These are phyloP conservation scores for Papilio elwesi DNA, from an alignment of 2,888 invertebrate species.

Conservation along the genomic window DNA sequence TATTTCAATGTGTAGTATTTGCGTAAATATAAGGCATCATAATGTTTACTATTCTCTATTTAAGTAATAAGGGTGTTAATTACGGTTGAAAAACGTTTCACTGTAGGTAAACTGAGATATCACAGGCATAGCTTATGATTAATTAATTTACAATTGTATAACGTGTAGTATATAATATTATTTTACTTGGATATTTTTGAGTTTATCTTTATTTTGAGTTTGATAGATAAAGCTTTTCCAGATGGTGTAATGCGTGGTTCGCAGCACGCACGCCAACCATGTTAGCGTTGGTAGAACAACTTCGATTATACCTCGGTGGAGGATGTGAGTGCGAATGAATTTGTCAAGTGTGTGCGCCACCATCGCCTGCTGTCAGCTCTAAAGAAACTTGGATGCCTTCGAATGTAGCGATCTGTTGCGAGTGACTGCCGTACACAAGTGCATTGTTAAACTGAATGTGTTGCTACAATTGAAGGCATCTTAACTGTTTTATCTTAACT, in stretches of 20 bases:
- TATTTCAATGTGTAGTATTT: no score
- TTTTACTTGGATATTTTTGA: constrained; percentile 32
- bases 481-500: constrained; percentile 21
- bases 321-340: constrained; percentile 80
- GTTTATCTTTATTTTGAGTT: constrained; percentile 47
- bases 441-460: neutral
- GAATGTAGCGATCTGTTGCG: constrained; percentile 27
- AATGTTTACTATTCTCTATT: neutral
- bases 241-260: constrained; percentile 80
- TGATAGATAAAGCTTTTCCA: constrained; percentile 74
- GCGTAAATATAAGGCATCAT: no score
- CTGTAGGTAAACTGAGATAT: neutral
- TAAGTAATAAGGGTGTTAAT: neutral
- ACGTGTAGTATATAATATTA: constrained; percentile 12
- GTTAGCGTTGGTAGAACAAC: constrained; percentile 83
- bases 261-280: constrained; percentile 77
- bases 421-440: neutral
- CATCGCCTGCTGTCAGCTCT: constrained; percentile 36
- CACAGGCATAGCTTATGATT: neutral
- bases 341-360: constrained; percentile 49
- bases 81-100: neutral
- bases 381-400: constrained; percentile 31
- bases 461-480: constrained; percentile 36
- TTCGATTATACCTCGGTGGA: constrained; percentile 81
- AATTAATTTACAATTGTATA: neutral